These are phyloP conservation scores for Montipora efflorescens DNA, from an alignment of 64 coral and sea anemone species.

Conservation along the genomic window DNA sequence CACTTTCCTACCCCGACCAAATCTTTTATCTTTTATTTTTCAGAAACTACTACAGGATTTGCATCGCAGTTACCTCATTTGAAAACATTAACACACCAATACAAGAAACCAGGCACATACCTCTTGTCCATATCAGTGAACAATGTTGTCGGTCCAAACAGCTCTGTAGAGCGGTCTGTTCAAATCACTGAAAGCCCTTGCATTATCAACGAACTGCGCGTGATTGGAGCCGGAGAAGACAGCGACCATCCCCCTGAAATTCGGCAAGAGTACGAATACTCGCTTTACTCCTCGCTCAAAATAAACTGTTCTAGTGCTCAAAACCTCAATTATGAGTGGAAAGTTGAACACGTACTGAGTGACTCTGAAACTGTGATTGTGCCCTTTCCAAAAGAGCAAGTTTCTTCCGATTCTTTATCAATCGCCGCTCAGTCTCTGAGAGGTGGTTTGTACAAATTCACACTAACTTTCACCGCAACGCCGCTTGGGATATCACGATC, in stretches of 20 bases:
- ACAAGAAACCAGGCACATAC: constrained; percentile 10
- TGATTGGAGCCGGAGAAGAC: constrained; percentile 42
- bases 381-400: neutral
- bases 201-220: constrained; percentile 33
- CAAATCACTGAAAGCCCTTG: constrained; percentile 16
- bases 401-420: constrained; percentile 33
- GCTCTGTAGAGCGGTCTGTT: constrained; percentile 11
- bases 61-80: neutral
- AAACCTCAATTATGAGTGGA: constrained; percentile 56
- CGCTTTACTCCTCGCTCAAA: constrained; percentile 30
- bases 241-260: constrained; percentile 33
- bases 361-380: neutral
- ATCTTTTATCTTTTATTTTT: neutral
- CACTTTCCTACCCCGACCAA: neutral
- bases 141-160: neutral
- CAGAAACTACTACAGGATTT: neutral
- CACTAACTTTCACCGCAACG: constrained; percentile 28
- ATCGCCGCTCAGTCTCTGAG: constrained; percentile 46
- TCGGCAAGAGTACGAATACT: constrained; percentile 70
- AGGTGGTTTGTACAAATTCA: constrained; percentile 75
- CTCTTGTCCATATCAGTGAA: constrained; percentile 22
- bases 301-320: constrained; percentile 39
- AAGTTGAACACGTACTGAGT: constrained; percentile 17
- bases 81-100: constrained; percentile 21
- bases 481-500: constrained; percentile 58